These are phyloP conservation scores for Cassiopea andromeda DNA, from an alignment of 30 jellyfish, hydroid and myxozoan species.

Conservation along the genomic window DNA sequence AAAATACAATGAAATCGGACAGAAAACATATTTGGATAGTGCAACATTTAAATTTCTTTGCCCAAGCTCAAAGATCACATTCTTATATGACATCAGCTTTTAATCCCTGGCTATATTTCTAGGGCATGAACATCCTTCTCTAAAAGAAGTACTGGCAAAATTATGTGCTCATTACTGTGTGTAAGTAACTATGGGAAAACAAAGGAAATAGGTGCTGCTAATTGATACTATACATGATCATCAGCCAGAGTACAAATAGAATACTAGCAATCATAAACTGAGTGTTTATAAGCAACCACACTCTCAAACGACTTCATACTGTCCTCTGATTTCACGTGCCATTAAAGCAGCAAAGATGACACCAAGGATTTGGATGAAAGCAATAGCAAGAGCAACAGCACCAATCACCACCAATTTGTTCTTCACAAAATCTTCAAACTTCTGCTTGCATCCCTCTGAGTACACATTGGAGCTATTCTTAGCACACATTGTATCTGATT, in stretches of 20 bases:
- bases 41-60: too few species aligned
- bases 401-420: constrained; percentile 87
- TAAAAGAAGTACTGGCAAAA: too few species aligned
- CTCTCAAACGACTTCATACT: constrained; percentile 95
- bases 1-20: too few species aligned
- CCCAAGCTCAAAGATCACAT: too few species aligned
- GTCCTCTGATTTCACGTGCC: constrained; percentile 90
- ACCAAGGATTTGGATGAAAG: constrained; percentile 97
- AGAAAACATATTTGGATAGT: too few species aligned
- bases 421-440: constrained; percentile 82
- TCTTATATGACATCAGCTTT: too few species aligned
- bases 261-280: neutral
- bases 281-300: neutral
- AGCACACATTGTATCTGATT: constrained; percentile 26
- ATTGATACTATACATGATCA: neutral
- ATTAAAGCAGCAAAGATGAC: constrained; percentile 92
- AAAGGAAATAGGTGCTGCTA: neutral
- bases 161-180: too few species aligned
- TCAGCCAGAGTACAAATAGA: neutral
- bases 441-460: constrained; percentile 79
- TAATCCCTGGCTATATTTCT: too few species aligned
- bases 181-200: neutral
- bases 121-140: too few species aligned
- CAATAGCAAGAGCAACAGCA: constrained; percentile 92
- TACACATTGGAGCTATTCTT: constrained; percentile 33